Conservation (phyloP, 2,797 vertebrate genomes). For the Lepus townsendii region DNA sequence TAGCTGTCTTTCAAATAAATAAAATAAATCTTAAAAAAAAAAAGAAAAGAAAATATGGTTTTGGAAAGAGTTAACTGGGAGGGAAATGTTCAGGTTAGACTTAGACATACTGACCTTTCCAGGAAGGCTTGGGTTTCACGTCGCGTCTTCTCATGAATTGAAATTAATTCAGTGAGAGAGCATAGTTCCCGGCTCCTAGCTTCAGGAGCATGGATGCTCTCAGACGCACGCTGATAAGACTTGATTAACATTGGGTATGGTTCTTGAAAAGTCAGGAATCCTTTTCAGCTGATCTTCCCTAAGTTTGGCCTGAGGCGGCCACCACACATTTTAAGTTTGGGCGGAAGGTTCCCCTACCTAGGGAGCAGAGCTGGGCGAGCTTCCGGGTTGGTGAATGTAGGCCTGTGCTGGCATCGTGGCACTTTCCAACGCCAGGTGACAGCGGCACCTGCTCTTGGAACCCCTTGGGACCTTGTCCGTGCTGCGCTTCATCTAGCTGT, state of each 20-base stretch:
- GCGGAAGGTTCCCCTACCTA: no score
- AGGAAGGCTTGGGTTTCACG: neutral
- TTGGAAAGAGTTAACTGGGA: slow-evolving; percentile 17
- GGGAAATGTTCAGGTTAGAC: neutral
- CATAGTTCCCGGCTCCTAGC: neutral
- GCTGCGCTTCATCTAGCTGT: no score
- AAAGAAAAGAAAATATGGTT: neutral
- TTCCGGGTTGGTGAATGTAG: no score
- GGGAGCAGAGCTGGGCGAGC: no score
- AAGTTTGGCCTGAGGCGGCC: no score
- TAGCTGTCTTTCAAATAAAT: no score
- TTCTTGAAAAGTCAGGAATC: neutral
- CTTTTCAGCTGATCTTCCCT: neutral
- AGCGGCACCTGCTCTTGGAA: no score
- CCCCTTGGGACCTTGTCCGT: no score
- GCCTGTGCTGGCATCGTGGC: no score
- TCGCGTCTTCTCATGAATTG: neutral
- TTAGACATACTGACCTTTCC: neutral
- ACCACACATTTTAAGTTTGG: no score
- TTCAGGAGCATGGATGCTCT: neutral
- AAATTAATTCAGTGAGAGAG: neutral
- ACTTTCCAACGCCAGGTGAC: no score
- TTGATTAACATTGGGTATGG: neutral
- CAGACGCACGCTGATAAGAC: neutral
- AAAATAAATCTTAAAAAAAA: no score